Percentiles rank a stretch among this genome's conserved stretches.
phyloP scores from a whole-genome alignment of 2,113 vertebrate species.

The Chaenogobius annularis region DNA sequence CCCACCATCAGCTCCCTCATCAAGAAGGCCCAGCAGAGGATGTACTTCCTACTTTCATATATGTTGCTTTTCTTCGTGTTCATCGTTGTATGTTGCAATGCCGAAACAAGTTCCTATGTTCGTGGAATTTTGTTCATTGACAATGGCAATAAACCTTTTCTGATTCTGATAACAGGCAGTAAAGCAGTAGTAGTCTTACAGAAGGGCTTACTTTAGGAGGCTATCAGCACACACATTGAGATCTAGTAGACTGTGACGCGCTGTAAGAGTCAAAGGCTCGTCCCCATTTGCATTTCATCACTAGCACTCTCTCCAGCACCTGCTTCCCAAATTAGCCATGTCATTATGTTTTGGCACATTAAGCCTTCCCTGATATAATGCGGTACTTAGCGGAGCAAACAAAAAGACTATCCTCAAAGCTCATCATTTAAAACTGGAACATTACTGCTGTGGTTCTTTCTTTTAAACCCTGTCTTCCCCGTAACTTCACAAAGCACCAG shows the following conservation, averaged over 20 bases:
- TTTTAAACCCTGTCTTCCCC: slow-evolving; percentile 38
- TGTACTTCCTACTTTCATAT: no score
- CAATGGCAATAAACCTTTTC: no score
- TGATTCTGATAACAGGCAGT: no score
- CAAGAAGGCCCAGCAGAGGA: no score
- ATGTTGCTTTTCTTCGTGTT: no score
- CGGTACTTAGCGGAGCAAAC: slow-evolving; percentile 21
- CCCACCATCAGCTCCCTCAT: no score
- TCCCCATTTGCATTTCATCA: slow-evolving; percentile 72
- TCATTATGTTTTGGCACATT: slow-evolving; percentile 58
- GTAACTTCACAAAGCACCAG: slow-evolving; percentile 56
- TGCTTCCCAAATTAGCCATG: slow-evolving; percentile 71
- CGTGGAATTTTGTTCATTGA: no score
- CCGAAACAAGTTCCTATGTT: no score
- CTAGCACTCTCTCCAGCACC: slow-evolving; percentile 61
- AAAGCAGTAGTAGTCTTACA: slow-evolving; percentile 1
- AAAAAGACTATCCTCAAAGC: slow-evolving; percentile 25
- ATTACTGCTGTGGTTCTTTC: slow-evolving; percentile 40
- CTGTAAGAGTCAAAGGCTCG: slow-evolving; percentile 33
- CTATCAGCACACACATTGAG: slow-evolving; percentile 21
- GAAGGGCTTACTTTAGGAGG: slow-evolving; percentile 7
- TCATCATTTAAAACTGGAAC: slow-evolving; percentile 35
- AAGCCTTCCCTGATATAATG: slow-evolving; percentile 40
- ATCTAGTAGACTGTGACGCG: slow-evolving; percentile 46
- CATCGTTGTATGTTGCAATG: no score